Percentiles rank a stretch among this genome's conserved stretches.
phyloP scores from a whole-genome alignment of 2,888 invertebrate species.

The Teinopalpus imperialis region DNA sequence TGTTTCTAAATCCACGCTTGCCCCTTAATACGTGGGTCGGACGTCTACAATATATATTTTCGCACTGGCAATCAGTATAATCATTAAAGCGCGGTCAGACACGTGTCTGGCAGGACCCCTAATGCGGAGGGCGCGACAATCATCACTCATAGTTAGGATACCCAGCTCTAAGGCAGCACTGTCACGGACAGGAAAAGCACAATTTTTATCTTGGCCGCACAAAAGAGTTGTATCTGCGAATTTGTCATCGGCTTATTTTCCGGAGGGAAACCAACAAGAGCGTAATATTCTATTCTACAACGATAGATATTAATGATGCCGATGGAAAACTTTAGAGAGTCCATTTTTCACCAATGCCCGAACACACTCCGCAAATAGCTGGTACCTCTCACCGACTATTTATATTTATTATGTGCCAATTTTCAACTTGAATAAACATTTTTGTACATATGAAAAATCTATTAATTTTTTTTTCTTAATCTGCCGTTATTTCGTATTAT shows the following conservation, averaged over 20 bases:
- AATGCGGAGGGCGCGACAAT: constrained; percentile 55
- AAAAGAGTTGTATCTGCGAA: constrained; percentile 73
- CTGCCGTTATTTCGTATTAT: too few species aligned
- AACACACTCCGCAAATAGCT: not conserved
- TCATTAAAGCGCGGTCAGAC: constrained; percentile 55
- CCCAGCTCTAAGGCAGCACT: constrained; percentile 37
- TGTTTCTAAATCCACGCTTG: too few species aligned
- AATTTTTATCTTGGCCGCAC: constrained; percentile 72
- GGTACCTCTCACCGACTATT: constrained; percentile 1
- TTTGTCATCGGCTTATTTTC: constrained; percentile 72
- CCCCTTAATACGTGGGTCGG: too few species aligned
- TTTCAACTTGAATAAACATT: too few species aligned
- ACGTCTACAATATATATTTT: too few species aligned
- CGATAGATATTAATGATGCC: constrained; percentile 64
- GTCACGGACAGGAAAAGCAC: constrained; percentile 62
- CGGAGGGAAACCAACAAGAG: constrained; percentile 40
- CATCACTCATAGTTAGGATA: constrained; percentile 74
- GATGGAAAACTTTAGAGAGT: constrained; percentile 28
- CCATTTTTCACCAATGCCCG: constrained; percentile 32
- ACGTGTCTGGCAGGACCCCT: constrained; percentile 51
- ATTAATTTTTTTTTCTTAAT: too few species aligned
- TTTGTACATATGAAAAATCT: too few species aligned
- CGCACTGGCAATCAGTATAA: constrained; percentile 40
- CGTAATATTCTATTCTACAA: constrained; percentile 49
- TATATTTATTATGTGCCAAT: constrained; percentile 4